Evolutionary conservation across 2,113 vertebrate species (phyloP).

Genomic region (Antennarius striatus): DNA sequence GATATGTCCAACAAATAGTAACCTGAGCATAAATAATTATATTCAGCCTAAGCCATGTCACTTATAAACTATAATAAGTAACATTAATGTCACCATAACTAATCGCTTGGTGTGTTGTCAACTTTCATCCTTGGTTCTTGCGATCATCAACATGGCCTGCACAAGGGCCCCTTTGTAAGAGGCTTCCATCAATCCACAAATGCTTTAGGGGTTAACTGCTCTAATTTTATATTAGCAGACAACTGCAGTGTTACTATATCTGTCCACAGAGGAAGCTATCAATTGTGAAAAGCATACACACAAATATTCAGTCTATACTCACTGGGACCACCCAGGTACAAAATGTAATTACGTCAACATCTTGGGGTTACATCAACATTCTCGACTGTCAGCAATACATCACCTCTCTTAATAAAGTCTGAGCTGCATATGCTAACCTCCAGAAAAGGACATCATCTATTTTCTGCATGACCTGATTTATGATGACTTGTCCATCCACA

Average conservation of each 20-base stretch:
- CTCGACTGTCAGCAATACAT: constrained; percentile 48
- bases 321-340: constrained; percentile 77
- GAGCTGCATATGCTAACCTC: constrained; percentile 45
- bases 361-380: constrained; percentile 62
- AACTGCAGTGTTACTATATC: constrained; percentile 42
- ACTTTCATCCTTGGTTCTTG: constrained; percentile 34
- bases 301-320: constrained; percentile 36
- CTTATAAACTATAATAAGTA: neutral
- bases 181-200: constrained; percentile 48
- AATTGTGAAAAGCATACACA: constrained; percentile 54
- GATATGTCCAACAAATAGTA: neutral
- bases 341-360: constrained; percentile 76
- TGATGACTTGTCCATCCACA: neutral
- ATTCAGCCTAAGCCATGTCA: neutral
- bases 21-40: neutral
- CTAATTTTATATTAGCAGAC: constrained; percentile 51
- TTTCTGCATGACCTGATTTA: constrained; percentile 32
- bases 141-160: constrained; percentile 31
- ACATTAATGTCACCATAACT: neutral
- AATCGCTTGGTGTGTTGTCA: constrained; percentile 22
- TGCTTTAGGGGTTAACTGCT: constrained; percentile 54
- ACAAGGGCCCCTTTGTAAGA: constrained; percentile 43
- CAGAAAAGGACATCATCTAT: constrained; percentile 43
- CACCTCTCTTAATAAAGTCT: constrained; percentile 50
- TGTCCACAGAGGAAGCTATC: constrained; percentile 66